Conservation (phyloP, 2,888 invertebrate species). For the Dicranocentrus wangi region DNA sequence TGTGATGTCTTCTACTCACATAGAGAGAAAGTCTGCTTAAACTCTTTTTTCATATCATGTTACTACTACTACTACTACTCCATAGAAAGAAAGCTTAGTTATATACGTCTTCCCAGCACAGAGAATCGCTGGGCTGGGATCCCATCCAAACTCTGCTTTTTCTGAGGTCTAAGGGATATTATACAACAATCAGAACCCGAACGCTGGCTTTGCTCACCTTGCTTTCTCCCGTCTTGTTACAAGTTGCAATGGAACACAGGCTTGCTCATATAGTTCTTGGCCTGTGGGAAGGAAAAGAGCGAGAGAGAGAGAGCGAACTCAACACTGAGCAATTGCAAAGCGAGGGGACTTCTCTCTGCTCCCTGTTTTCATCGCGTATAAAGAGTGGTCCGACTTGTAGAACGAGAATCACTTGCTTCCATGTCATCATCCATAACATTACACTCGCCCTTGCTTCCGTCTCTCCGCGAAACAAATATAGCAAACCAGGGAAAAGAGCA, state of each 20-base stretch:
- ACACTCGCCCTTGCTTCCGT: not conserved
- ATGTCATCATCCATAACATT: slow-evolving; percentile 32
- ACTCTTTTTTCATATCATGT: not conserved
- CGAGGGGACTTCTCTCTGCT: not conserved
- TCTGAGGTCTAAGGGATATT: too few species aligned
- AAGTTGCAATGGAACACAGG: not conserved
- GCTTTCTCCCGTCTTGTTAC: not conserved
- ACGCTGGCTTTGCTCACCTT: not conserved
- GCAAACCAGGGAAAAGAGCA: not conserved
- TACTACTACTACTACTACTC: not conserved
- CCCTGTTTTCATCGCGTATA: slow-evolving; percentile 7
- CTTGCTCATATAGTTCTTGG: not conserved
- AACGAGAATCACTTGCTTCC: slow-evolving; percentile 42
- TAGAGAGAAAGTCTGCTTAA: too few species aligned
- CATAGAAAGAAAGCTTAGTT: not conserved
- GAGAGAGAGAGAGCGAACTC: not conserved
- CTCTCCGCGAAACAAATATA: not conserved
- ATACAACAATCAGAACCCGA: not conserved
- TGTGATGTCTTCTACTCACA: too few species aligned
- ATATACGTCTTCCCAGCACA: not conserved
- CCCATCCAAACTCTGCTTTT: too few species aligned
- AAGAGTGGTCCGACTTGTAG: slow-evolving; percentile 48
- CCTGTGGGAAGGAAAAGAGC: not conserved
- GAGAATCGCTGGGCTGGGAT: not conserved
- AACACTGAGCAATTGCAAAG: not conserved